phyloP scores from a whole-genome alignment of 2,888 invertebrate genomes.

The Synanthedon formicaeformis region DNA sequence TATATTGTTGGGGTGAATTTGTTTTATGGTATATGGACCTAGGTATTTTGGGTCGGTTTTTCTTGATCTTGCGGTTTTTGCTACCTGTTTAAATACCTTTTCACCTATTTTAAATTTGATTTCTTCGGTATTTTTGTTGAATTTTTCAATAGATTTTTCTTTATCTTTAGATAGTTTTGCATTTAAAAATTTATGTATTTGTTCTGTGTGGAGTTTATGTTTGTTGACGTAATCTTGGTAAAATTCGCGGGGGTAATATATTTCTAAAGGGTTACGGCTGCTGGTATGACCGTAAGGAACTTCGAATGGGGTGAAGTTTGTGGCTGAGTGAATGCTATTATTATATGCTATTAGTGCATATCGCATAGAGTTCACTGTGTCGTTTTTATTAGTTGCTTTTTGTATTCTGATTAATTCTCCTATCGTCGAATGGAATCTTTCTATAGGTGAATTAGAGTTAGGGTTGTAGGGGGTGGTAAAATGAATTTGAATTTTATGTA shows the following conservation, averaged over 20 bases:
- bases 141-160: neutral
- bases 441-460: neutral
- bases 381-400: neutral
- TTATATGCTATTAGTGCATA: neutral
- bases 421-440: neutral
- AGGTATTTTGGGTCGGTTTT: constrained; percentile 1
- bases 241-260: neutral
- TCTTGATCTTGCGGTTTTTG: constrained; percentile 5
- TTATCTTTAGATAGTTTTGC: constrained; percentile 1
- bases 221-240: constrained; percentile 3
- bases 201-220: neutral
- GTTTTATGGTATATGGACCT: neutral
- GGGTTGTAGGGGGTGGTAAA: neutral
- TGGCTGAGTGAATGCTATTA: neutral
- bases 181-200: neutral
- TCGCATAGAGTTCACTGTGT: neutral
- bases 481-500: neutral
- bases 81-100: constrained; percentile 8
- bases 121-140: constrained; percentile 2
- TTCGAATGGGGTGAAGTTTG: too few species aligned
- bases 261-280: too few species aligned
- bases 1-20: constrained; percentile 8
- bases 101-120: constrained; percentile 7
- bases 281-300: too few species aligned
- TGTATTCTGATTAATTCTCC: neutral